Evolutionary conservation across 2,113 vertebrate genomes (phyloP).

Genomic region (Leucopsar rothschildi): DNA sequence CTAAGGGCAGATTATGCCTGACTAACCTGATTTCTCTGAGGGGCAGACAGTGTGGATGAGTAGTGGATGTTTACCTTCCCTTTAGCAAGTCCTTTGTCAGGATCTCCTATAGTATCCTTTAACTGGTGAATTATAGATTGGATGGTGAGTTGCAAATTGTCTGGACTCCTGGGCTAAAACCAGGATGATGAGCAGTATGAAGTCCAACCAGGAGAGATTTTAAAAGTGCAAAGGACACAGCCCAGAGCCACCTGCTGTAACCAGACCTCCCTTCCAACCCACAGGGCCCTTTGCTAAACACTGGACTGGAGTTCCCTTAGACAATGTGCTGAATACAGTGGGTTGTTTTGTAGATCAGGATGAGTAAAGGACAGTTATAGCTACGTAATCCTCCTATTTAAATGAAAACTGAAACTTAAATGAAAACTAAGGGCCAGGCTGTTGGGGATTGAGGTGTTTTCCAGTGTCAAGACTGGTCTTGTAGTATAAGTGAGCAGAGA

Average conservation of each 20-base stretch:
- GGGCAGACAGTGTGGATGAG: neutral
- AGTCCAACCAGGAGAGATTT: neutral
- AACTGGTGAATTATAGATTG: neutral
- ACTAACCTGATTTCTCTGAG: neutral
- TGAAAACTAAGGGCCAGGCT: neutral
- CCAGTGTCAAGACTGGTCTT: neutral
- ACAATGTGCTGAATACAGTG: neutral
- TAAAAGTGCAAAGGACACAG: neutral
- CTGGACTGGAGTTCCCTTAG: neutral
- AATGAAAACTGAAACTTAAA: neutral
- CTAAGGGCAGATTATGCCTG: neutral
- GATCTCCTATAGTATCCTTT: neutral
- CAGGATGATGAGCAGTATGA: neutral
- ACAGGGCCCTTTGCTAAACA: neutral
- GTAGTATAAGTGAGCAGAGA: neutral
- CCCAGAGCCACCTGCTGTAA: neutral
- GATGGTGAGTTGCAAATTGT: neutral
- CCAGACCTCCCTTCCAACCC: neutral
- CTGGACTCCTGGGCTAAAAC: neutral
- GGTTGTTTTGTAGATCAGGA: neutral
- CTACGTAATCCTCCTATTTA: neutral
- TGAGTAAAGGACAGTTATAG: neutral
- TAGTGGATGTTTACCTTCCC: neutral
- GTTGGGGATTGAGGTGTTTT: neutral
- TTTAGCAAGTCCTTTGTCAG: neutral